Conservation (phyloP, 2,797 vertebrate species). For the Vireo griseus region DNA sequence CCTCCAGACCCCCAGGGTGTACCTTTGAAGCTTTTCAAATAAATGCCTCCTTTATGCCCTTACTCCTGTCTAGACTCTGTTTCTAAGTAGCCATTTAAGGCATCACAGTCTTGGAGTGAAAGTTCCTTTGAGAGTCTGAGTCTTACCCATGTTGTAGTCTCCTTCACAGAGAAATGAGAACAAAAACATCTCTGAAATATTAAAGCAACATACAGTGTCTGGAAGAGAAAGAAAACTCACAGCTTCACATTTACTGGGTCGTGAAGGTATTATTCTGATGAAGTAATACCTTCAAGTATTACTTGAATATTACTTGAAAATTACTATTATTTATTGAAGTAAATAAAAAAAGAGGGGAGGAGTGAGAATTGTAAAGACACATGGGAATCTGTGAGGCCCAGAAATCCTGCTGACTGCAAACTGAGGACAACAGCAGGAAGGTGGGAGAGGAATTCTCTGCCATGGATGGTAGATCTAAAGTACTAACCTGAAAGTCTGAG, state of each 20-base stretch:
- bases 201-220: neutral
- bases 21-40: too few relatives aligned
- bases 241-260: neutral
- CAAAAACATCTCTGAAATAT: neutral
- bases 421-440: neutral
- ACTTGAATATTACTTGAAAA: too few relatives aligned
- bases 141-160: neutral
- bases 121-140: neutral
- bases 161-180: neutral
- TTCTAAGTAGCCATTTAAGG: too few relatives aligned
- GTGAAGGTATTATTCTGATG: neutral
- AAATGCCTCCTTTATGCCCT: too few relatives aligned
- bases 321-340: too few relatives aligned
- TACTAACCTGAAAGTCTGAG: neutral
- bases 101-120: neutral
- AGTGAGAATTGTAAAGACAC: neutral
- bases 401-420: neutral
- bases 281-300: too few relatives aligned
- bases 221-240: neutral
- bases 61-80: too few relatives aligned
- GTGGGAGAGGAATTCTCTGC: neutral
- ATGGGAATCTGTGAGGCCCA: neutral
- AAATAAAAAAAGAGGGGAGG: neutral
- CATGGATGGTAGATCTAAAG: neutral
- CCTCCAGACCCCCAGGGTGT: too few relatives aligned